Evolutionary conservation across 2,888 invertebrate species (phyloP).

Genomic region (Coleophora flavipennella): DNA sequence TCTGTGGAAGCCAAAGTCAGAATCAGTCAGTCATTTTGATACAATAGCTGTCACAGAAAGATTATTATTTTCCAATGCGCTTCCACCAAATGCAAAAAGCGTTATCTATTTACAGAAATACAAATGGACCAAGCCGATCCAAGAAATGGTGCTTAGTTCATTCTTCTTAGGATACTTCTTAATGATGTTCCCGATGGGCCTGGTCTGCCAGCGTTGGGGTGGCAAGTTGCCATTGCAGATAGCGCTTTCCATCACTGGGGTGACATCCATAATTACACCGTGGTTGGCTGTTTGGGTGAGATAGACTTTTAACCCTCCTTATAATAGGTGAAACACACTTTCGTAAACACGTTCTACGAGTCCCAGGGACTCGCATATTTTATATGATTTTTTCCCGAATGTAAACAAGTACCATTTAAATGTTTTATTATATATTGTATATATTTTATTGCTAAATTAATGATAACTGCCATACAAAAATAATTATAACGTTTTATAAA

Average conservation of each 20-base stretch:
- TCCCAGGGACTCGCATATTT: too few relatives aligned
- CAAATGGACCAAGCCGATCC: constrained; percentile 42
- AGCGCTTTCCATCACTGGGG: constrained; percentile 39
- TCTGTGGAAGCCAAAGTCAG: neutral
- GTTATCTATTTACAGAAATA: constrained; percentile 40
- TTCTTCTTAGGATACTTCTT: constrained; percentile 69
- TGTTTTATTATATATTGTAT: too few relatives aligned
- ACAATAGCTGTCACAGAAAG: neutral
- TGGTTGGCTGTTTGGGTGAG: constrained; percentile 38
- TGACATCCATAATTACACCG: constrained; percentile 34
- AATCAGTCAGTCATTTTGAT: neutral
- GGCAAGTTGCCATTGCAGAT: constrained; percentile 69
- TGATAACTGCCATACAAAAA: too few relatives aligned
- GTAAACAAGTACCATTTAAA: too few relatives aligned
- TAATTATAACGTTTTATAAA: too few relatives aligned
- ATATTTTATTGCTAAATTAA: too few relatives aligned
- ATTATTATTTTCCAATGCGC: neutral
- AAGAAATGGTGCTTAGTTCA: constrained; percentile 50
- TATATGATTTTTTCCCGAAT: too few relatives aligned
- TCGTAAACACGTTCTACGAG: too few relatives aligned
- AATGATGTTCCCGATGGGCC: constrained; percentile 68
- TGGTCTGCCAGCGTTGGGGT: constrained; percentile 74
- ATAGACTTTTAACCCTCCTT: neutral
- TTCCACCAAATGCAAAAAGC: neutral
- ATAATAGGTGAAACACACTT: too few relatives aligned